Conservation (phyloP, 2,797 vertebrate genomes). For the Oceanodroma leucorhoa region DNA sequence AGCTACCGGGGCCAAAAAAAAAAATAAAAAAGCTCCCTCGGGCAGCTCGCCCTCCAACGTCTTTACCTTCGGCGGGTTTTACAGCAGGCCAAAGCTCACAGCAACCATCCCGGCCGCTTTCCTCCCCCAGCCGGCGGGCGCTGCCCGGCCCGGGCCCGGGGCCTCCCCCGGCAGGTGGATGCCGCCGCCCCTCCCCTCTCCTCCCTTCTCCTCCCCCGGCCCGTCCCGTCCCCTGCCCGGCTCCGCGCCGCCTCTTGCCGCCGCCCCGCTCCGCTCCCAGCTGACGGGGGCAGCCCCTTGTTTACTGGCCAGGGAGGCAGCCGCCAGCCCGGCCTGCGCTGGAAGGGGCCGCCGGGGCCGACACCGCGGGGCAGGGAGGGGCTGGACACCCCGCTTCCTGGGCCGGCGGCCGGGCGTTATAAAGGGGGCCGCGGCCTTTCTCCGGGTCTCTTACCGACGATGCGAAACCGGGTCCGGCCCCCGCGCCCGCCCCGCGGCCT, state of each 20-base stretch:
- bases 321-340: constrained; percentile 51
- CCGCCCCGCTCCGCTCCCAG: constrained; percentile 48
- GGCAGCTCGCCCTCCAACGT: neutral
- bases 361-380: neutral
- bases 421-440: neutral
- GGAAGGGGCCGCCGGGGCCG: constrained; percentile 21
- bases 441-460: neutral
- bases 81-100: neutral
- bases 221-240: neutral
- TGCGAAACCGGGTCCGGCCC: constrained; percentile 20
- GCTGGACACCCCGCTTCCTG: neutral
- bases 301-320: constrained; percentile 67
- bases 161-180: neutral
- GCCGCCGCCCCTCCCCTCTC: neutral
- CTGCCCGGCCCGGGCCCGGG: too few relatives aligned
- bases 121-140: neutral
- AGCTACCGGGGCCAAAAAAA: neutral
- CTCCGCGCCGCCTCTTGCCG: constrained; percentile 70
- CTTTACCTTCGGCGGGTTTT: neutral
- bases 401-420: neutral
- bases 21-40: too few relatives aligned
- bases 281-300: constrained; percentile 66
- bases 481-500: constrained; percentile 35
- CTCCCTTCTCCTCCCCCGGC: neutral
- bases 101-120: neutral